A percentile compares a stretch with the other conserved stretches of the same genome.
These are phyloP conservation scores for Xylota sylvarum DNA, from an alignment of 2,888 invertebrate species.

Conservation along the genomic window DNA sequence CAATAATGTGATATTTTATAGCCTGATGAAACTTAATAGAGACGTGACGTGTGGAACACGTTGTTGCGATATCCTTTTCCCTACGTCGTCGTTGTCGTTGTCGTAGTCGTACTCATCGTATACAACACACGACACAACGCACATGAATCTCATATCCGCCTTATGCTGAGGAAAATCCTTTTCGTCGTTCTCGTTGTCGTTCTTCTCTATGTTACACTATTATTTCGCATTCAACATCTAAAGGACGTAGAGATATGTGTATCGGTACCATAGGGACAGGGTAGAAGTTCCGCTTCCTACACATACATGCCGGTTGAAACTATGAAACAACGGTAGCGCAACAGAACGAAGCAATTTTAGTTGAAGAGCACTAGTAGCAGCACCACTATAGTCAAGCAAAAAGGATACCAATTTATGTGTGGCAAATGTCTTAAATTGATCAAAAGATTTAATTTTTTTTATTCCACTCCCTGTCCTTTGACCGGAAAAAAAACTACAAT, in stretches of 20 bases:
- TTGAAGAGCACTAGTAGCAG: not conserved
- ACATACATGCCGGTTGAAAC: constrained; percentile 42
- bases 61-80: constrained; percentile 74
- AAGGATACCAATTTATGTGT: constrained; percentile 35
- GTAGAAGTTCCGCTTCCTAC: constrained; percentile 50
- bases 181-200: constrained; percentile 48
- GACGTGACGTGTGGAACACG: constrained; percentile 75
- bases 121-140: constrained; percentile 60
- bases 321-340: constrained; percentile 34
- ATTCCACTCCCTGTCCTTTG: constrained; percentile 6
- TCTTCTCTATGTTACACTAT: constrained; percentile 52
- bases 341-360: constrained; percentile 22
- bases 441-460: constrained; percentile 37
- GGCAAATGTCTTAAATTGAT: constrained; percentile 59
- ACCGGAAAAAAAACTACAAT: constrained; percentile 32
- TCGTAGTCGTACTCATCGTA: constrained; percentile 41
- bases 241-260: not conserved
- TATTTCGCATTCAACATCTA: constrained; percentile 65
- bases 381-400: constrained; percentile 4
- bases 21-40: constrained; percentile 77
- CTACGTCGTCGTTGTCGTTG: constrained; percentile 25
- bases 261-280: not conserved
- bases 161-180: constrained; percentile 69
- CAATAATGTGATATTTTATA: constrained; percentile 77
- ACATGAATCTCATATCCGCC: constrained; percentile 76